phyloP scores from a whole-genome alignment of 1,140 invertebrate genomes.

The Orius insidiosus region DNA sequence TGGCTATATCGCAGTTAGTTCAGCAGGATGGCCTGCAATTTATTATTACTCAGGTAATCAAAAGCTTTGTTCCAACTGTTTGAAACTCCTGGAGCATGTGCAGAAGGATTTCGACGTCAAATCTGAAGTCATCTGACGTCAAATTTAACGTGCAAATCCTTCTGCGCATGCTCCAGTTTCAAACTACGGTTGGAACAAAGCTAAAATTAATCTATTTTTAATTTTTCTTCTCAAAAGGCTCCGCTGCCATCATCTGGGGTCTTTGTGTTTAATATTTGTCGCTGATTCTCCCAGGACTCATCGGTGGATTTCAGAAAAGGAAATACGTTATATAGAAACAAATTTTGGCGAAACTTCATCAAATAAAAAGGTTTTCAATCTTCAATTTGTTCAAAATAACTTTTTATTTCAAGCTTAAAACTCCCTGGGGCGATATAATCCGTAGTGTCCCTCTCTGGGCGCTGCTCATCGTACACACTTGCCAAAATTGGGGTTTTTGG shows the following conservation, averaged over 20 bases:
- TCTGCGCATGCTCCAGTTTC: too few species aligned
- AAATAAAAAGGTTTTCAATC: constrained; percentile 10
- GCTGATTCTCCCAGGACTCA: constrained; percentile 44
- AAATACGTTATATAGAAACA: constrained; percentile 25
- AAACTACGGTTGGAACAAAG: too few species aligned
- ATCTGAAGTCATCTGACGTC: too few species aligned
- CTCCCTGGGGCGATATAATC: constrained; percentile 20
- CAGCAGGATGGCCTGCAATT: constrained; percentile 12
- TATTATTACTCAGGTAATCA: constrained; percentile 12
- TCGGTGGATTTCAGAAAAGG: constrained; percentile 34
- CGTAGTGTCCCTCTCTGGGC: constrained; percentile 35
- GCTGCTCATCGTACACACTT: constrained; percentile 37
- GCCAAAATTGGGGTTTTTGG: constrained; percentile 70
- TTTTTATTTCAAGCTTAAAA: constrained; percentile 11
- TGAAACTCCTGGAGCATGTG: too few species aligned
- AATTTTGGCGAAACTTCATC: constrained; percentile 14
- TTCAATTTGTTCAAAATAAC: too few species aligned
- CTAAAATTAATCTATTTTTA: too few species aligned
- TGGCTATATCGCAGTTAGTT: constrained; percentile 6
- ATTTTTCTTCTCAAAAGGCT: constrained; percentile 11
- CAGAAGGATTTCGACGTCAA: too few species aligned
- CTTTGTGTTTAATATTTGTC: constrained; percentile 42
- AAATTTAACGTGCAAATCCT: too few species aligned
- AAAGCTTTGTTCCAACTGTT: too few species aligned
- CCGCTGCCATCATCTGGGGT: constrained; percentile 46